A percentile compares a stretch with the other conserved stretches of the same genome.
phyloP scores from a whole-genome alignment of 2,113 vertebrate species.

The Dendropsophus ebraccatus region DNA sequence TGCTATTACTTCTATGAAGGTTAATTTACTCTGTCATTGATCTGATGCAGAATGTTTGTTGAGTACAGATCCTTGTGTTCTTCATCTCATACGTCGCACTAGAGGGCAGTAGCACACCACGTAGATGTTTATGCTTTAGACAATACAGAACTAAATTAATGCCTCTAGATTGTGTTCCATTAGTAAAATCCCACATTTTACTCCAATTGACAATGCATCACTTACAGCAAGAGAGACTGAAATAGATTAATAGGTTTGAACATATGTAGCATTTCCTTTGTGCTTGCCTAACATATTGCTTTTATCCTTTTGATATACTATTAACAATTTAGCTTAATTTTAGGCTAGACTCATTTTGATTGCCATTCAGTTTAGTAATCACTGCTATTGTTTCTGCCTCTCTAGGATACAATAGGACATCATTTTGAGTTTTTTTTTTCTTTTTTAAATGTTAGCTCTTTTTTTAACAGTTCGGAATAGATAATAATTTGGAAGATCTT shows the following conservation, averaged over 20 bases:
- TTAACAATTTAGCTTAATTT: slow-evolving; percentile 54
- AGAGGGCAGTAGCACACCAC: slow-evolving; percentile 69
- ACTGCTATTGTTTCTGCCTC: slow-evolving; percentile 49
- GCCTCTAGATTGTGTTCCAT: not conserved
- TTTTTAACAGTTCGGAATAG: not conserved
- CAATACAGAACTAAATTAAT: not conserved
- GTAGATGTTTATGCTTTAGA: not conserved
- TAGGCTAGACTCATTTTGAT: slow-evolving; percentile 44
- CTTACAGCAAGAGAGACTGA: slow-evolving; percentile 32
- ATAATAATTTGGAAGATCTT: slow-evolving; percentile 6
- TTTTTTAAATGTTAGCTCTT: not conserved
- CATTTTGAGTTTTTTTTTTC: slow-evolving; percentile 43
- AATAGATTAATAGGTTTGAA: slow-evolving; percentile 47
- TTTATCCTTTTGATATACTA: slow-evolving; percentile 38
- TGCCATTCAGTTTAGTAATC: slow-evolving; percentile 49
- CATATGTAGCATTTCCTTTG: slow-evolving; percentile 45
- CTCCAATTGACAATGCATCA: slow-evolving; percentile 61
- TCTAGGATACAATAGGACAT: slow-evolving; percentile 44
- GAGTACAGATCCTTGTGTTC: not conserved
- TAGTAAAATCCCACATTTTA: slow-evolving; percentile 55
- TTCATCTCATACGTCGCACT: slow-evolving; percentile 55
- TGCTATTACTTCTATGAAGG: not conserved
- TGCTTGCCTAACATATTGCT: slow-evolving; percentile 30
- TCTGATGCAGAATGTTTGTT: not conserved
- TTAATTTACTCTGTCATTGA: not conserved